Conservation (phyloP, 1,140 invertebrate genomes). For the Macrosteles quadrilineatus region DNA sequence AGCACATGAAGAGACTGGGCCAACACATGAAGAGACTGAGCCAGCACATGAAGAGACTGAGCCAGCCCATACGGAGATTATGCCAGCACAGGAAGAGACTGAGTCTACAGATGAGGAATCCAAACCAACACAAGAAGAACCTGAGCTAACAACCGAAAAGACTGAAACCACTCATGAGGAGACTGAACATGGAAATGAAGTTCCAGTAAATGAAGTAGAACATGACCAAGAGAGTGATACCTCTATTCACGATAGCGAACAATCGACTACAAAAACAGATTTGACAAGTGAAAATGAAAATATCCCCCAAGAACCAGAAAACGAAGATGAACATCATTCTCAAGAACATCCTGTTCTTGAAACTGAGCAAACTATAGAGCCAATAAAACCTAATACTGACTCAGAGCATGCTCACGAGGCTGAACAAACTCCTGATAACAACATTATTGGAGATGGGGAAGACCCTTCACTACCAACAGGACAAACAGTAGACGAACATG, state of each 20-base stretch:
- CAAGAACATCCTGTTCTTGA: neutral
- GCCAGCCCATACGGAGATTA: slow-evolving; percentile 2
- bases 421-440: neutral
- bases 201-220: too few species aligned
- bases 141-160: slow-evolving; percentile 14
- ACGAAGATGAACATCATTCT: slow-evolving; percentile 32
- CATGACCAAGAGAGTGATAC: neutral
- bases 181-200: too few species aligned
- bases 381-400: neutral
- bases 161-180: slow-evolving; percentile 10
- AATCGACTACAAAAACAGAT: neutral
- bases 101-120: too few species aligned
- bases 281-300: slow-evolving; percentile 3
- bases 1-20: too few species aligned
- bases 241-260: neutral
- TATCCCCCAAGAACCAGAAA: slow-evolving; percentile 24
- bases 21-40: too few species aligned
- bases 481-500: neutral
- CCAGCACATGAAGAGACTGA: slow-evolving; percentile 19
- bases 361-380: neutral
- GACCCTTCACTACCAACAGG: neutral
- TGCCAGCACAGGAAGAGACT: neutral
- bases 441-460: neutral
- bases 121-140: too few species aligned
- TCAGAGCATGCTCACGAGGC: neutral